Percentiles rank a stretch among this genome's conserved stretches.
phyloP scores from a whole-genome alignment of 1,140 invertebrate genomes.

The Andrena cerasifolii region DNA sequence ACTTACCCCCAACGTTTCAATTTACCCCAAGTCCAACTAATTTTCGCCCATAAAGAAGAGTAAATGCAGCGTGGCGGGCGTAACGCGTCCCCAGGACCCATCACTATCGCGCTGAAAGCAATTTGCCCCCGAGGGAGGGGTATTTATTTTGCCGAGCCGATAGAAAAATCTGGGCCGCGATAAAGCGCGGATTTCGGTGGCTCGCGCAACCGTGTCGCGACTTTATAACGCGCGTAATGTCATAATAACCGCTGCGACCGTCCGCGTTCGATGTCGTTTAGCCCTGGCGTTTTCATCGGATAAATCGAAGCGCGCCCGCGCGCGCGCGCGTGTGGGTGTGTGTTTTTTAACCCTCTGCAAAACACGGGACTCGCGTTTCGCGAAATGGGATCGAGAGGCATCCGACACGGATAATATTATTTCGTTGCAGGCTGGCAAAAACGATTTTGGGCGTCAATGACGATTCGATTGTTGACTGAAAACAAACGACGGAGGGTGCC shows the following conservation, averaged over 20 bases:
- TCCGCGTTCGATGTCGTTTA: slow-evolving; percentile 2
- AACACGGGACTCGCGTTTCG: not conserved
- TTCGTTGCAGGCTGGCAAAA: slow-evolving; percentile 20
- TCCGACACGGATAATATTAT: slow-evolving; percentile 44
- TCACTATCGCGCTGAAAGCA: not conserved
- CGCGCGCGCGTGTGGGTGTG: too few relatives aligned
- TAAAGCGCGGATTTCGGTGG: not conserved
- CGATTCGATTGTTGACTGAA: slow-evolving; percentile 48
- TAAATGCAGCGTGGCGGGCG: slow-evolving; percentile 6
- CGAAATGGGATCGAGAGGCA: slow-evolving; percentile 10
- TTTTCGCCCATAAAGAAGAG: not conserved
- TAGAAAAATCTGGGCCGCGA: slow-evolving; percentile 4
- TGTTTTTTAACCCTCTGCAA: too few relatives aligned
- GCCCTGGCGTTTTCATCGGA: not conserved
- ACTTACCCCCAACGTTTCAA: not conserved
- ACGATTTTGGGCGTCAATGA: slow-evolving; percentile 49
- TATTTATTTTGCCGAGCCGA: slow-evolving; percentile 10
- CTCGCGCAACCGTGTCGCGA: not conserved
- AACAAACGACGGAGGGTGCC: slow-evolving; percentile 41
- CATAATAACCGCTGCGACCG: slow-evolving; percentile 25
- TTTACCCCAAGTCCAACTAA: not conserved
- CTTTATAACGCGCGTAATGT: slow-evolving; percentile 19
- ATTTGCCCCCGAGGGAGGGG: slow-evolving; percentile 7
- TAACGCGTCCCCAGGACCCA: not conserved
- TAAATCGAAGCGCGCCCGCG: too few relatives aligned